Base-by-base conservation (phyloP, 1,140 invertebrate genomes). In the Pseudomyrmex cubaensis region DNA sequence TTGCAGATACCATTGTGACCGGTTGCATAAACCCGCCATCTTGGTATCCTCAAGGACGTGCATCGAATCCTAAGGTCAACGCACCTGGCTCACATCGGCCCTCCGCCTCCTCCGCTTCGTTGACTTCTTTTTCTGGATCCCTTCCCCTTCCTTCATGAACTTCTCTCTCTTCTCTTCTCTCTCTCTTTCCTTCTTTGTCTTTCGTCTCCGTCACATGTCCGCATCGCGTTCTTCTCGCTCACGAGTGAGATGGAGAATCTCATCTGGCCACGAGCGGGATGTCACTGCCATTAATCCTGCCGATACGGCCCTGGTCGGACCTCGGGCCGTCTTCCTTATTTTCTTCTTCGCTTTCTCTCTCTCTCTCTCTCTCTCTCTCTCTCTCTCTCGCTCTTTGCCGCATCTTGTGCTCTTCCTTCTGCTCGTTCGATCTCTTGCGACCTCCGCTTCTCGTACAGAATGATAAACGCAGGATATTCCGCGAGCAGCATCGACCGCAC, bases 21-120 rank as follows among this genome's bases (percentile, higher is more conserved):
- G 90, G 90, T 93, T 93, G 93, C 92, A 93, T 93, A 93, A 93
- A 93, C 87, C 83, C 90, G 90, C 91, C 92, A 93, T 93, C 90
- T 92, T 92, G 89, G 90, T 92, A 93, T 86, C 90, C 90, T 93
- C 92, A 93, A 93, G 93, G 93, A 93, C 93, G 92, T 88, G 84
- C 87, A 82, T 92, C 91, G 90, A 93, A 93, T 90, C 92, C 82
- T 85, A 90, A 92, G 92, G 92, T 93, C 93, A 93, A 92, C 87
- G 92, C 90, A 92, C 93, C 88, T 86, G 85, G 84, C 86, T 89
- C 87, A 82, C 88, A 88, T 91, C 91, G 90, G 86, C 75, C 84
- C 85, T 89, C 87, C 75, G 61, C 75, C 85, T 63, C 88, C 54
- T 75, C 83, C 87, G 77, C 87, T 83, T 87, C 87, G 76, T 85